Evolutionary conservation across 2,888 invertebrate genomes (phyloP).

Genomic region (Drosophila imparisetae): DNA sequence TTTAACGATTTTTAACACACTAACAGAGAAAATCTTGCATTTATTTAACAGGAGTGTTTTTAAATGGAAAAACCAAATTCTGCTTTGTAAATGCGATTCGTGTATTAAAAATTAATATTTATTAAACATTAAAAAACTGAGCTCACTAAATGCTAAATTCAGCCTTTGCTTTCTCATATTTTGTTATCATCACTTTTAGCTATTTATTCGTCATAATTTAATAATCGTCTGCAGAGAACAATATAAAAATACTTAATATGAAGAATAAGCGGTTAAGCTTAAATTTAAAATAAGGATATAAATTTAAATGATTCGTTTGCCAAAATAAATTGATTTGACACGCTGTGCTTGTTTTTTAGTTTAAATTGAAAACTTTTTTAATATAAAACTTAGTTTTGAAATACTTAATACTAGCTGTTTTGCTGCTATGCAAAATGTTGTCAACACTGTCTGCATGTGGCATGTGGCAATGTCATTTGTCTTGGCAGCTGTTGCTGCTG

Average conservation of each 20-base stretch:
- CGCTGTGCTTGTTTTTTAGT: not conserved
- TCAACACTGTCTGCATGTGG: conserved; percentile 19
- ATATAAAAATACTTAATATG: not conserved
- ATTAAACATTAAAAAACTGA: too few species aligned
- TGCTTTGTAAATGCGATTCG: not conserved
- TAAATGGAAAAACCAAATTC: not conserved
- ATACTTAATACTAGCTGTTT: not conserved
- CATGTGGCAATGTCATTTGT: conserved; percentile 72
- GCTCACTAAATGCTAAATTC: not conserved
- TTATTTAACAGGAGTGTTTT: not conserved
- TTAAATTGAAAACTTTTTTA: not conserved
- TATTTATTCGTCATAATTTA: not conserved
- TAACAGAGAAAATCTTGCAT: not conserved
- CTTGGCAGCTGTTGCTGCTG: conserved; percentile 43
- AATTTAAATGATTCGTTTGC: not conserved
- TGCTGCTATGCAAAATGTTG: not conserved
- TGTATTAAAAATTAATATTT: not conserved
- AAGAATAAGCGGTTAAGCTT: not conserved
- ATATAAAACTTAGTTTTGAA: not conserved
- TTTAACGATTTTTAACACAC: not conserved
- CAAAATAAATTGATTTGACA: not conserved
- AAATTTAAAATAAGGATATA: not conserved
- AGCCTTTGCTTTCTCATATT: not conserved
- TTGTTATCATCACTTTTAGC: not conserved
- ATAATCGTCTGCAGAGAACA: not conserved